These are phyloP conservation scores for Endotricha flammealis DNA, from an alignment of 2,888 invertebrate species.

Conservation along the genomic window DNA sequence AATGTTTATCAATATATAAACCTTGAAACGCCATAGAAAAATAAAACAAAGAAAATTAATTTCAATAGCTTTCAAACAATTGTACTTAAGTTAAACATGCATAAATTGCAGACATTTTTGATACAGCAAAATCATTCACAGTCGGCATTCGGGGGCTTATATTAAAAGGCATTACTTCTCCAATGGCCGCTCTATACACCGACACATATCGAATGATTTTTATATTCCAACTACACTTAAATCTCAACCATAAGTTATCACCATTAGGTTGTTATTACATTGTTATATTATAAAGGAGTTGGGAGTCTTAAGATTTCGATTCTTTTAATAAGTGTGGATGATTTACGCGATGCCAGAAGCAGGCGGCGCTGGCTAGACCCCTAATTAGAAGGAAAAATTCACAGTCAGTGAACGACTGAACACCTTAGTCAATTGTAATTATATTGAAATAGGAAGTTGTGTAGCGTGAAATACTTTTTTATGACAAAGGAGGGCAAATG, in stretches of 20 bases:
- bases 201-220: constrained; percentile 21
- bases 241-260: constrained; percentile 16
- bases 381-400: constrained; percentile 68
- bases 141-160: constrained; percentile 30
- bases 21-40: too few species aligned
- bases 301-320: constrained; percentile 61
- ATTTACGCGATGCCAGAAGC: constrained; percentile 70
- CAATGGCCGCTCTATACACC: constrained; percentile 16
- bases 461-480: too few species aligned
- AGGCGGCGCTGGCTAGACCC: constrained; percentile 41
- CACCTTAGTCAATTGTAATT: constrained; percentile 31
- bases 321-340: constrained; percentile 73
- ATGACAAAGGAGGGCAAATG: too few species aligned
- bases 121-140: constrained; percentile 21
- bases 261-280: constrained; percentile 19
- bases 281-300: constrained; percentile 28
- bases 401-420: constrained; percentile 28
- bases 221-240: constrained; percentile 16
- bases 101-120: constrained; percentile 20
- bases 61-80: constrained; percentile 3
- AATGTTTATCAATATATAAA: too few species aligned
- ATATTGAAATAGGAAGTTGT: too few species aligned
- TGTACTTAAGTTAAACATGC: constrained; percentile 6
- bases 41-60: constrained; percentile 3
- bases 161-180: constrained; percentile 48